Evolutionary conservation across 1,140 invertebrate genomes (phyloP).

Genomic region (Rhopalosiphum padi): DNA sequence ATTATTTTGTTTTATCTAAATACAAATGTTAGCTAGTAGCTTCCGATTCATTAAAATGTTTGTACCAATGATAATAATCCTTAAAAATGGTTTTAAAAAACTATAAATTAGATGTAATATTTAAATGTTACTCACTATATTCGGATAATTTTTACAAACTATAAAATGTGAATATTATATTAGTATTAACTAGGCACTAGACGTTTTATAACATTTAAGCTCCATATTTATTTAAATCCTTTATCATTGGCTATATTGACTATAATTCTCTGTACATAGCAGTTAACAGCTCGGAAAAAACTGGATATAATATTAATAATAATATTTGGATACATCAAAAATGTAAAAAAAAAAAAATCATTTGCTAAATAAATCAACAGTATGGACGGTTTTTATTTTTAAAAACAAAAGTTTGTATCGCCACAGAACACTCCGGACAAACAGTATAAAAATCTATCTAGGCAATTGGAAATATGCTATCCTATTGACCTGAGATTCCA

Average conservation of each 20-base stretch:
- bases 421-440: not conserved
- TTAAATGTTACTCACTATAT: too few species aligned
- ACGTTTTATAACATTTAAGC: not conserved
- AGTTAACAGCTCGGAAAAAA: not conserved
- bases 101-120: too few species aligned
- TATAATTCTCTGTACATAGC: too few species aligned
- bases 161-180: too few species aligned
- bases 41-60: too few species aligned
- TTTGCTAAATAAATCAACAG: not conserved
- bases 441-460: not conserved
- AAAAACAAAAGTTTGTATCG: not conserved
- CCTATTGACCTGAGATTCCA: not conserved
- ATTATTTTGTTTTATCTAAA: too few species aligned
- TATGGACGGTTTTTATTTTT: not conserved
- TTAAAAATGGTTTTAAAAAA: too few species aligned
- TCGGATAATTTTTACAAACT: too few species aligned
- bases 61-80: too few species aligned
- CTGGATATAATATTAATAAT: not conserved
- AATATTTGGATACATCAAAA: not conserved
- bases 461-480: not conserved
- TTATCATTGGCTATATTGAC: too few species aligned
- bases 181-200: not conserved
- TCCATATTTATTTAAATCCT: too few species aligned
- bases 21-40: too few species aligned
- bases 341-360: not conserved